Conservation (phyloP, 1,140 invertebrate species). For the Drosophila punjabiensis region DNA sequence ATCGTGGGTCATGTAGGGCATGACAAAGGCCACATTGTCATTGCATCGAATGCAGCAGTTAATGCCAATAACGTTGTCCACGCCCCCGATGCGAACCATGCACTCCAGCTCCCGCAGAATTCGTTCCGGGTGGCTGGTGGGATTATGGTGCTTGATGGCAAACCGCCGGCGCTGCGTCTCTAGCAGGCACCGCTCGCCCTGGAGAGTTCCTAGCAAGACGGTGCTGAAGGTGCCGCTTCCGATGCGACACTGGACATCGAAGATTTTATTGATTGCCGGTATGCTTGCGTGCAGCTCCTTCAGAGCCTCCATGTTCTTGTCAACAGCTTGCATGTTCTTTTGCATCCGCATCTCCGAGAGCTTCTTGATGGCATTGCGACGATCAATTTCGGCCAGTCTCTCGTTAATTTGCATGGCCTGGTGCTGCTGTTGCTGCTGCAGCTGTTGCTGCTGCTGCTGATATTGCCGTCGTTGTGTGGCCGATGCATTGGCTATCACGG, state of each 20-base stretch:
- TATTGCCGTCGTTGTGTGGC: not conserved
- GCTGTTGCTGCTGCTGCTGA: not conserved
- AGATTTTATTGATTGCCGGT: conserved; percentile 88
- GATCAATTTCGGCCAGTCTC: conserved; percentile 41
- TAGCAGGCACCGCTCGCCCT: conserved; percentile 85
- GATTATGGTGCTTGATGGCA: conserved; percentile 93
- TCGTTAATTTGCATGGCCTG: conserved; percentile 35
- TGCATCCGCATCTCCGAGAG: conserved; percentile 45
- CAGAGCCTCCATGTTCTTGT: conserved; percentile 85
- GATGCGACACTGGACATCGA: conserved; percentile 89
- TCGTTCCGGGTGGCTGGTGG: conserved; percentile 92
- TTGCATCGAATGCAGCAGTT: conserved; percentile 91
- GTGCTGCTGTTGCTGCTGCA: conserved; percentile 1
- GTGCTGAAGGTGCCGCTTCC: conserved; percentile 94
- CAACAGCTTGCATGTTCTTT: conserved; percentile 22
- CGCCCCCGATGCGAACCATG: conserved; percentile 91
- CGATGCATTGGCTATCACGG: not conserved
- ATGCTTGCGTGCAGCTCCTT: conserved; percentile 86
- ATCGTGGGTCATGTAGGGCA: conserved; percentile 95
- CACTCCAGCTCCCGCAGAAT: conserved; percentile 92
- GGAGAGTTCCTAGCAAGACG: conserved; percentile 91
- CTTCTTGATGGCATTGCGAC: conserved; percentile 54
- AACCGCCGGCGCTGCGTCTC: conserved; percentile 88
- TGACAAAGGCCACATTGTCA: conserved; percentile 94
- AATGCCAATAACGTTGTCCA: conserved; percentile 93